Conservation (phyloP, 2,113 vertebrate genomes). For the Crotalus helleri region DNA sequence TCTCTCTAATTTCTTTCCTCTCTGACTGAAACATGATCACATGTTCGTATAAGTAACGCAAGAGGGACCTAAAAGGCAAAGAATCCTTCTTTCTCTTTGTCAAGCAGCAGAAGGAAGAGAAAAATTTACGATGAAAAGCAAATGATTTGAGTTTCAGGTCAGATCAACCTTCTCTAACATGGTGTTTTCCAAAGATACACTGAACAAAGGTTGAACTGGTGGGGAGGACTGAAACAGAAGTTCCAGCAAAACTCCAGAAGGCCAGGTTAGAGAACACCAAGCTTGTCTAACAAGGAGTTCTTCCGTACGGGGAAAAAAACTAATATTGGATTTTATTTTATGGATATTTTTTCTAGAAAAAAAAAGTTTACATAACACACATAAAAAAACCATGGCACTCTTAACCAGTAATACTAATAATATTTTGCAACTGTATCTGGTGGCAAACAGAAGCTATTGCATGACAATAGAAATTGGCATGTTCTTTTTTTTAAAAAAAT, state of each 20-base stretch:
- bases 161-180: background rate
- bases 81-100: background rate
- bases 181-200: background rate
- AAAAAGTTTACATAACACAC: slow-evolving; percentile 31
- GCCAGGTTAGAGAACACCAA: background rate
- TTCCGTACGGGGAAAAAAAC: background rate
- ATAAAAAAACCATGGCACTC: slow-evolving; percentile 30
- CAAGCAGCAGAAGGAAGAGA: background rate
- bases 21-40: background rate
- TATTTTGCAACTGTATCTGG: slow-evolving; percentile 42
- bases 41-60: background rate
- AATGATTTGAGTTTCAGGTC: background rate
- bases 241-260: background rate
- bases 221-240: background rate
- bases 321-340: background rate
- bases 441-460: slow-evolving; percentile 35
- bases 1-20: background rate
- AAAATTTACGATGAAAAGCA: fast-evolving
- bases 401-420: slow-evolving; percentile 36
- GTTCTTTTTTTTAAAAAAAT: background rate
- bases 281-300: background rate
- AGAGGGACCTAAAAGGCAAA: background rate
- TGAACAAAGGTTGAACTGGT: background rate
- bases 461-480: slow-evolving; percentile 3
- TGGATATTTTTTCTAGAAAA: slow-evolving; percentile 28